Percentiles rank a stretch among this genome's conserved stretches.
Conservation (phyloP, 2,113 vertebrate genomes). For the Dipodomys merriami region DNA sequence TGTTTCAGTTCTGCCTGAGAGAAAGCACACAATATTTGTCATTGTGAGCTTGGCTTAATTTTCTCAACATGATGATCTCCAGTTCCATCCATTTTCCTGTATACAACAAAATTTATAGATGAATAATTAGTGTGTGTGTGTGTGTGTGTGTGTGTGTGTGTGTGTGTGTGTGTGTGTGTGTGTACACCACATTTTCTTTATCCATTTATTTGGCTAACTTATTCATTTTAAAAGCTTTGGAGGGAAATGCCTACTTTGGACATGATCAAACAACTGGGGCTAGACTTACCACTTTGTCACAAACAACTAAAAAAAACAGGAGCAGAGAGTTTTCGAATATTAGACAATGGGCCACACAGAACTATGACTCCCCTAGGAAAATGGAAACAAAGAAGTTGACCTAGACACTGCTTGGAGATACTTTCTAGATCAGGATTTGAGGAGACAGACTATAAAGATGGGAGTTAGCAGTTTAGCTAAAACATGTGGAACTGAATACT, state of each 20-base stretch:
- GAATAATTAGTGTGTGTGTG: too few species aligned
- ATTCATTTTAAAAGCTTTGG: slow-evolving; percentile 1
- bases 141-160: too few species aligned
- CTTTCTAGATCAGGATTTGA: background rate
- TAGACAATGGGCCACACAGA: background rate
- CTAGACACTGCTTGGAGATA: background rate
- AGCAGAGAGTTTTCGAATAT: background rate
- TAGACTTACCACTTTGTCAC: background rate
- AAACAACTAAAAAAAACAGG: background rate
- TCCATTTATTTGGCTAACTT: background rate
- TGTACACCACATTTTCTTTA: too few species aligned
- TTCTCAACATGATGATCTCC: too few species aligned
- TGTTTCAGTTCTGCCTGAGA: too few species aligned
- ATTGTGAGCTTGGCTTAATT: too few species aligned
- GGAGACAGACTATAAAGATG: background rate
- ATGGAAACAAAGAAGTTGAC: background rate
- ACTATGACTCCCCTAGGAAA: background rate
- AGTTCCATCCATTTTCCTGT: too few species aligned
- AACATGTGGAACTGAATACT: background rate
- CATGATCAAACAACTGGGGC: background rate
- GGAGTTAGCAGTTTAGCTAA: background rate
- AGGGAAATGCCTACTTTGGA: background rate
- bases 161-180: too few species aligned
- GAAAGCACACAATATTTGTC: too few species aligned
- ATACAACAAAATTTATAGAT: too few species aligned